These are phyloP conservation scores for Philotrypesis tridentata DNA, from an alignment of 1,140 invertebrate species.

Conservation along the genomic window DNA sequence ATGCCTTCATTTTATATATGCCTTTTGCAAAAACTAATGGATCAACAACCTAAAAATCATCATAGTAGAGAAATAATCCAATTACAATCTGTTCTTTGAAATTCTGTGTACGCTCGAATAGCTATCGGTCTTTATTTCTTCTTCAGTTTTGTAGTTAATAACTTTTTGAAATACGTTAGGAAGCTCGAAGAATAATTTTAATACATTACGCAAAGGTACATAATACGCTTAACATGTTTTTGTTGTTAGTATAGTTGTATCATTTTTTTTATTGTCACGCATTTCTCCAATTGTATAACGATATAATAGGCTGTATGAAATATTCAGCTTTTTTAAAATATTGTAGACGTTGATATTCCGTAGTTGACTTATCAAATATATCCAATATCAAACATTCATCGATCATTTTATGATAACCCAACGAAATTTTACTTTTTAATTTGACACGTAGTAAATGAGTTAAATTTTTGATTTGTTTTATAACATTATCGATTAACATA, in stretches of 20 bases:
- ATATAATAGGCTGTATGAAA: conserved; percentile 43
- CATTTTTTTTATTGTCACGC: conserved; percentile 38
- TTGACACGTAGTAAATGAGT: conserved; percentile 10
- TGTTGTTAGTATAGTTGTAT: conserved; percentile 34
- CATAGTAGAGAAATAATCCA: conserved; percentile 49
- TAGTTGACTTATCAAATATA: background rate
- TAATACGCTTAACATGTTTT: conserved; percentile 47
- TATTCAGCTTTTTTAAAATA: conserved; percentile 36
- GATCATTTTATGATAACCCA: conserved; percentile 39
- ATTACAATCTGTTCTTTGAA: conserved; percentile 47
- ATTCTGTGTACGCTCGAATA: conserved; percentile 49
- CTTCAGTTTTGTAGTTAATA: conserved; percentile 38
- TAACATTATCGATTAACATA: conserved; percentile 2
- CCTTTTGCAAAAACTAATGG: conserved; percentile 41
- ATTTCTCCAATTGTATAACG: conserved; percentile 47
- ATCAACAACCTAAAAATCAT: conserved; percentile 53
- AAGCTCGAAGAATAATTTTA: conserved; percentile 48
- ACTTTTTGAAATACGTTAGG: conserved; percentile 48
- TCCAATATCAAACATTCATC: conserved; percentile 35
- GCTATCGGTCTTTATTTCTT: conserved; percentile 9
- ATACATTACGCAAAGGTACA: conserved; percentile 41
- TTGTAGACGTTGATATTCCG: conserved; percentile 50
- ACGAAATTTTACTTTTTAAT: conserved; percentile 48
- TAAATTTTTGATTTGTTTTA: background rate
- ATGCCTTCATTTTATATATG: conserved; percentile 51